These are phyloP conservation scores for Myotis myotis DNA, from an alignment of 2,797 vertebrate genomes.

Conservation along the genomic window DNA sequence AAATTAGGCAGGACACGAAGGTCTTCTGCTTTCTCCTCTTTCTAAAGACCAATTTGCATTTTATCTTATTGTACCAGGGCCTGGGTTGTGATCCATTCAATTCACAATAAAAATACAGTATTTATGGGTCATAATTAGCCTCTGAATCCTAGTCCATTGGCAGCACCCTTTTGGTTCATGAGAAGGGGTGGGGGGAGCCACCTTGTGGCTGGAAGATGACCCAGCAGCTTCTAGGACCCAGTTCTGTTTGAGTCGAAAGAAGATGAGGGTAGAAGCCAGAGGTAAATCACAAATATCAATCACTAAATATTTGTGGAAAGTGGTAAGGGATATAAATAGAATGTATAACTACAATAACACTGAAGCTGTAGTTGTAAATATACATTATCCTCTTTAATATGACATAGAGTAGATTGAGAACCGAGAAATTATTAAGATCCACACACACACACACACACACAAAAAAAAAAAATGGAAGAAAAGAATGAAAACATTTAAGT, in stretches of 20 bases:
- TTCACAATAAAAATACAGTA: slow-evolving; percentile 61
- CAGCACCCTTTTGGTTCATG: not conserved
- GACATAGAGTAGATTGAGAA: slow-evolving; percentile 82
- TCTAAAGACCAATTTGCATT: not conserved
- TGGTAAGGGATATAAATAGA: slow-evolving; percentile 82
- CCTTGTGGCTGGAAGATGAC: slow-evolving; percentile 81
- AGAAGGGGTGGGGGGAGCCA: slow-evolving; percentile 84
- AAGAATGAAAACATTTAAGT: slow-evolving; percentile 76
- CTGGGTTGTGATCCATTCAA: slow-evolving; percentile 31
- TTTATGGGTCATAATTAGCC: slow-evolving; percentile 63
- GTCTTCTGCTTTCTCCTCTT: slow-evolving; percentile 9
- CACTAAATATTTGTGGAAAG: slow-evolving; percentile 78
- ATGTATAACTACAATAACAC: slow-evolving; percentile 82
- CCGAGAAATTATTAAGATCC: slow-evolving; percentile 81
- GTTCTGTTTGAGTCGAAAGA: slow-evolving; percentile 48
- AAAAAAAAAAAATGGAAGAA: slow-evolving; percentile 67
- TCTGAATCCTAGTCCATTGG: not conserved
- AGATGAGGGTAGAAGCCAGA: slow-evolving; percentile 25
- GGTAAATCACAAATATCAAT: slow-evolving; percentile 84
- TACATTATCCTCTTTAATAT: slow-evolving; percentile 85
- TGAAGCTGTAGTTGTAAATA: slow-evolving; percentile 83
- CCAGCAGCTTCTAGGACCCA: slow-evolving; percentile 48
- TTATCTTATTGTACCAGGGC: not conserved
- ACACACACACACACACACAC: not conserved
- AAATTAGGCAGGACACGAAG: not conserved